Evolutionary conservation across 2,888 invertebrate species (phyloP), one percentile per base, ranked within the genome.

Genomic region (Macrostomum cliftonense): DNA sequence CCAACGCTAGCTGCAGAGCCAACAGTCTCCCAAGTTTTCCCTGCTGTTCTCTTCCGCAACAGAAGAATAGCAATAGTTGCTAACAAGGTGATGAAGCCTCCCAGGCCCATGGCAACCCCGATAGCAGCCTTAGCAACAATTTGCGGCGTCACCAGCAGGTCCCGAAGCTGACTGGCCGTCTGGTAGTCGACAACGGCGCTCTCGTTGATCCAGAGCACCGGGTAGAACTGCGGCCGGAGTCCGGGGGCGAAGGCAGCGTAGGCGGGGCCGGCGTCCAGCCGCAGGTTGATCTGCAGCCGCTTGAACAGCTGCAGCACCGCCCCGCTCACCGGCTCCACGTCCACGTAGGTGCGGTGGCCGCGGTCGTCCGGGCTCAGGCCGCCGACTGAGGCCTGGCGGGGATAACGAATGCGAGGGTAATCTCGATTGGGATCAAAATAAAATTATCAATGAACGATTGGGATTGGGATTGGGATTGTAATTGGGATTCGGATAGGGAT

Each of bases 321-420:
- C 9, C 64, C 63, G 16, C 61, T 56, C 49, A 64, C 63, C 12
- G 63, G 64, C 53, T 64, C 63, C 12, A 61, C 38, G 48, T 63
- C 61, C 11, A 63, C 46, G 38, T 56, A 52, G 2, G 61, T 58
- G 39, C 59, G 52, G 47, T 63, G 61, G 52, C 59, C 54, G 17
- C 56, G 55, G 42, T 53, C 45, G 20, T 56, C 54, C 1, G 64
- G 64, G 11, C 53, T 12, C 42, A 64, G 48, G 2, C 63, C 63
- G 14, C 43, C 50, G 13, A 64, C 59, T 17, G 56, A 28, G 28
- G 28, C 28, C 28, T 28, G 28, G 28, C 5, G 9, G 28, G 28
- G 9, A 28, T 7, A 28, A 9, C 9, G 28, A 28, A 7, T 28
- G 9, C 4, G 28, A 28, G 4, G 28, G 28, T 4, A 7, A 28